A percentile compares a stretch with the other conserved stretches of the same genome.
These are phyloP conservation scores for Leptoclinus maculatus DNA, from an alignment of 2,797 vertebrate genomes.

Conservation along the genomic window DNA sequence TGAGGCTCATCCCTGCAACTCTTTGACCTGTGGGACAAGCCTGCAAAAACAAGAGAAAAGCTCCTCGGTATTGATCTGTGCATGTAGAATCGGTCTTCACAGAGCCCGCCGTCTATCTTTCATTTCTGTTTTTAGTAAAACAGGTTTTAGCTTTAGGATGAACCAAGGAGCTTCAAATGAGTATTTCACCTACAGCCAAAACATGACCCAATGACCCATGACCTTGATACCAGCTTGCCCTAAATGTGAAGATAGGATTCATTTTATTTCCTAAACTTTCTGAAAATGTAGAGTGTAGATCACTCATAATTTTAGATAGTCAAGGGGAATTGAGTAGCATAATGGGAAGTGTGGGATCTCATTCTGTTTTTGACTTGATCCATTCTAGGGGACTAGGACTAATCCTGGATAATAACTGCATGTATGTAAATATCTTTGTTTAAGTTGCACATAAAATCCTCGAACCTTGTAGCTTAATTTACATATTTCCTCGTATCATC, in stretches of 20 bases:
- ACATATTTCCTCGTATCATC: neutral
- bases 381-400: too few relatives aligned
- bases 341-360: neutral
- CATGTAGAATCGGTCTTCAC: constrained; percentile 22
- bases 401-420: neutral
- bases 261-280: neutral
- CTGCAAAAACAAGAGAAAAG: constrained; percentile 34
- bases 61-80: constrained; percentile 42
- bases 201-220: neutral
- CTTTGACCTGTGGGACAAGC: constrained; percentile 33
- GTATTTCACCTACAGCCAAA: neutral
- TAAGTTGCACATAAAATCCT: neutral
- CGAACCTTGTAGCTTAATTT: neutral
- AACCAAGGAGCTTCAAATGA: neutral
- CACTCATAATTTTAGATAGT: neutral
- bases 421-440: neutral
- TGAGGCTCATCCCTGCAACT: constrained; percentile 38
- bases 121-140: constrained; percentile 2
- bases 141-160: neutral
- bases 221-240: neutral
- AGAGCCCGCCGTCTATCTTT: neutral
- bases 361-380: neutral
- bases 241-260: neutral
- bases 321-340: neutral
- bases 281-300: neutral